Percentiles rank a stretch among this genome's conserved stretches.
These are phyloP conservation scores for Antennarius maculatus DNA, from an alignment of 2,797 vertebrate species.

Conservation along the genomic window DNA sequence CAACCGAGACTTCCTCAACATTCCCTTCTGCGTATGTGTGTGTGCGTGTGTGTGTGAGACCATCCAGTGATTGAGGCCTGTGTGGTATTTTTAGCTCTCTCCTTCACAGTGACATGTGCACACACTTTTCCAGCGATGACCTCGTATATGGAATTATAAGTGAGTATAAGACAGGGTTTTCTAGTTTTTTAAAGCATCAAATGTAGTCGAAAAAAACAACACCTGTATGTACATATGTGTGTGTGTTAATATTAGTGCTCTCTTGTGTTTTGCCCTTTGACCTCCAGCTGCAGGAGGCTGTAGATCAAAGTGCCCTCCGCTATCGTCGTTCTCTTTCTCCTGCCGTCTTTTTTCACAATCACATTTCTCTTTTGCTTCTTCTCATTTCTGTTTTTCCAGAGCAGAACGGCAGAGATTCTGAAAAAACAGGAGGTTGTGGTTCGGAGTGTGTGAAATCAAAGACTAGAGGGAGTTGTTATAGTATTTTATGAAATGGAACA, in stretches of 20 bases:
- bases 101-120: constrained; percentile 26
- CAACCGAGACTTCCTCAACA: constrained; percentile 74
- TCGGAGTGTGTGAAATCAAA: constrained; percentile 6
- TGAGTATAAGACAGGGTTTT: constrained; percentile 1
- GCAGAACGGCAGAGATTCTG: background rate
- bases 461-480: constrained; percentile 1
- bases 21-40: constrained; percentile 48
- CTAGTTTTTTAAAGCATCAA: background rate
- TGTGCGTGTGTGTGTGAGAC: constrained; percentile 17
- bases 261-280: constrained; percentile 54
- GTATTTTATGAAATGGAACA: constrained; percentile 42
- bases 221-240: background rate
- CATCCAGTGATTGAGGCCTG: constrained; percentile 16
- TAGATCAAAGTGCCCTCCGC: constrained; percentile 62
- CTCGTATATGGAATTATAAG: constrained; percentile 8
- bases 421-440: background rate
- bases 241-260: constrained; percentile 33
- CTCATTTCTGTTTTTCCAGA: background rate
- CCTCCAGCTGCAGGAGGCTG: constrained; percentile 35
- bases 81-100: constrained; percentile 51
- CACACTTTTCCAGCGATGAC: constrained; percentile 36
- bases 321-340: constrained; percentile 38
- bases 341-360: constrained; percentile 34
- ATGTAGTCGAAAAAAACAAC: too few species aligned
- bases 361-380: constrained; percentile 21